phyloP scores from a whole-genome alignment of 1,140 invertebrate species.

The Bathynomus jamesi region DNA sequence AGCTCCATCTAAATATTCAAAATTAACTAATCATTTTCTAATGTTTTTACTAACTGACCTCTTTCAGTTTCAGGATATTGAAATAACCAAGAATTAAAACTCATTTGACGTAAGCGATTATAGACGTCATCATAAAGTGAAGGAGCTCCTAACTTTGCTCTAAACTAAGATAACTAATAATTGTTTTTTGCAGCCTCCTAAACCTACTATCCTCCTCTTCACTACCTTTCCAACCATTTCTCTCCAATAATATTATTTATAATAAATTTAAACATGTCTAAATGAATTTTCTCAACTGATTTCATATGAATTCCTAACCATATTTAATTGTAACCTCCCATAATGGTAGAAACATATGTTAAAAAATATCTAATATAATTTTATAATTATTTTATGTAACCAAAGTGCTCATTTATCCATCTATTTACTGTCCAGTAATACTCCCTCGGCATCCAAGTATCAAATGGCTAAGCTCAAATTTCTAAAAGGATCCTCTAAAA shows the following conservation, averaged over 20 bases:
- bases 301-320: too few species aligned
- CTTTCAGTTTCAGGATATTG: background rate
- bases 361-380: too few species aligned
- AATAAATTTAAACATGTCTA: too few species aligned
- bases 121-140: too few species aligned
- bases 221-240: background rate
- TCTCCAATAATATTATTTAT: too few species aligned
- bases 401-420: too few species aligned
- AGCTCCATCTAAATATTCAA: background rate
- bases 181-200: background rate
- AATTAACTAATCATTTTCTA: background rate
- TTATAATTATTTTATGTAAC: too few species aligned
- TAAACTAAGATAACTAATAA: background rate
- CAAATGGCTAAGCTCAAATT: conserved; percentile 6
- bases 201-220: background rate
- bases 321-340: background rate
- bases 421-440: background rate
- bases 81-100: background rate
- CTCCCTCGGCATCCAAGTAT: conserved; percentile 10
- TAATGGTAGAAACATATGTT: background rate
- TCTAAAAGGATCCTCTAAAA: too few species aligned
- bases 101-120: too few species aligned
- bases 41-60: background rate
- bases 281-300: too few species aligned
- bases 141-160: too few species aligned